Evolutionary conservation across 37 sponge, comb jelly and placozoan genomes (phyloP), one percentile per base, ranked within the genome.

Genomic region (Chondrilla cf. caribensis): DNA sequence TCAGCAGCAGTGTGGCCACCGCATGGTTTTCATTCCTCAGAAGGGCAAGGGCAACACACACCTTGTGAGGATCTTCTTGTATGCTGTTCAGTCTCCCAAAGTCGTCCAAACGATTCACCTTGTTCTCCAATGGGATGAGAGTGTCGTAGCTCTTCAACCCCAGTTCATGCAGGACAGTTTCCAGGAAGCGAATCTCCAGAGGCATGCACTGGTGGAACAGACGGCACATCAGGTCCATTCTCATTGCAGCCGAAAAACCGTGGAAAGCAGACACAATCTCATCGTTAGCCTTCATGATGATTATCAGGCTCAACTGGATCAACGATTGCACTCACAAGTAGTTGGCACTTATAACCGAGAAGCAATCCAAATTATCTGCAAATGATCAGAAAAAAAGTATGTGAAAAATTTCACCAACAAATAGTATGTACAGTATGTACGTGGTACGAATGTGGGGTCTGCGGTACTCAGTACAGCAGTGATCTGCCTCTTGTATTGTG

Each of bases 141-240:
- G 76, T 43, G 2, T 73, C 76, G 38, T 62, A 67, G 42, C 71
- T 71, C 78, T 90, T 84, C 39, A 77, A 62, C 0, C 80, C 57
- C 0, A 68, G 54, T 36, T 92, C 89, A 1, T 77, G 38, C 25
- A 92, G 70, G 24, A 92, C 81, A 2, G 68, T 73, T 18, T 86
- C 83, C 47, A 92, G 67, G 81, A 92, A 92, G 3, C 70, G 66
- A 28, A 84, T 19, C 67, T 92, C 93, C 38, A 70, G 88, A 22
- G 89, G 78, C 26, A 88, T 31, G 67, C 89, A 92, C 57, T 83
- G 67, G 0, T 82, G 86, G 18, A 92, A 83, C 54, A 92, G 59
- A 7, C 89, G 83, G 54, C 86, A 85, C 62, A 92, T 37, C 22
- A 92, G 81, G 73, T 92, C 89, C 26, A 92, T 25, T 5, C 93